Evolutionary conservation across 2,113 vertebrate species (phyloP), one percentile per base, ranked within the genome.

Genomic region (Indicator maculatus): DNA sequence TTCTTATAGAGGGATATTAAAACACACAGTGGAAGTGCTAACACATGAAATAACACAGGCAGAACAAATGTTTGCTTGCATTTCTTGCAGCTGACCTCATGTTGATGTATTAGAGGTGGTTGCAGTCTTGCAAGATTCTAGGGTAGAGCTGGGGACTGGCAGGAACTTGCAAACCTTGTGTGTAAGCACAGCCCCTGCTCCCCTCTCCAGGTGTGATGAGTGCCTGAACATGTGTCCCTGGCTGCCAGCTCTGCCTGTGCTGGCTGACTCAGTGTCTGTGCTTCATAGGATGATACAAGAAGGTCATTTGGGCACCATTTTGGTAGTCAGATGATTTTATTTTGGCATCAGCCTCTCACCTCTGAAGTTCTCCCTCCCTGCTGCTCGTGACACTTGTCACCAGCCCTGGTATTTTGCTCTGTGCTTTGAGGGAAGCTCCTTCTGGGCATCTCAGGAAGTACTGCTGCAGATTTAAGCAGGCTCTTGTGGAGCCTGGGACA

Each of bases 301-400:
- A 41, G 8, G 14, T 38, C 5, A 6, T 45, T 12, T 31, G 33
- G 26, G 31, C 36, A 18, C 38, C 5, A 1, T 24, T 16, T 41
- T 41, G 26, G 11, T 31, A 31, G 28, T 23, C 10, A 6, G 9
- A 3, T 47, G 33, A 8, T 44, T 76, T 63, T 56, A 9, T 52
- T 92, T 88, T 82, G 86, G 16, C 21, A 14, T 39, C 15, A 6
- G 8, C 27, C 82, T 8, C 24, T 28, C 6, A 16, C 2, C n/a
- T 58, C 5, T 76, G 0, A 1, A 14, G 18, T 36, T 65, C 5
- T 0, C 0, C 81, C 71, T 59, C 50, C 33, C 4, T 44, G 26
- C 9, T 26, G 24, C 0, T 3, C 0, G 1, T 52, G 55, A 6
- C 14, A 8, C 11, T 69, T 31, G 27, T 47, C 26, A 3, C 9